Percentiles rank a stretch among this genome's conserved stretches.
These are phyloP conservation scores for Odontothrips loti DNA, from an alignment of 2,888 invertebrate species.

Conservation along the genomic window DNA sequence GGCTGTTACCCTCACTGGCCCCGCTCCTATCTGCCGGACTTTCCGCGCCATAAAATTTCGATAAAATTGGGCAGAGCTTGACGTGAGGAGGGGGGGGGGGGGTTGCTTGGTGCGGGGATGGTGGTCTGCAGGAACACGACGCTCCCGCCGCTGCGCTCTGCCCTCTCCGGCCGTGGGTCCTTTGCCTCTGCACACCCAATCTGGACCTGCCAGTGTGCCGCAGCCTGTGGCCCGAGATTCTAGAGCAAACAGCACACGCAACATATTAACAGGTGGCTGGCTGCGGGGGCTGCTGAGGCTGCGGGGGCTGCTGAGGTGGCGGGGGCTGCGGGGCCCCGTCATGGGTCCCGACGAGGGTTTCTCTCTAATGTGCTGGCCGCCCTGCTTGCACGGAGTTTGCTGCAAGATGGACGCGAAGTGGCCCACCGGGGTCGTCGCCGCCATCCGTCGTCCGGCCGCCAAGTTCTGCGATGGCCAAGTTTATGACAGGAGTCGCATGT, in stretches of 20 bases:
- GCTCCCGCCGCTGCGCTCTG: not conserved
- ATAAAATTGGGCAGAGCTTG: not conserved
- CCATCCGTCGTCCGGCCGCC: not conserved
- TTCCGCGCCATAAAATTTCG: conserved; percentile 23
- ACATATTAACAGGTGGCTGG: not conserved
- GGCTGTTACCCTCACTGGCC: not conserved
- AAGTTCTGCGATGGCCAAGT: not conserved
- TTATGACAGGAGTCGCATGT: not conserved
- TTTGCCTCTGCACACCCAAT: too few relatives aligned
- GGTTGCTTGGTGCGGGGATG: not conserved
- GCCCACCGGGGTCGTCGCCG: not conserved
- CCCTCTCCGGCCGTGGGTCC: not conserved
- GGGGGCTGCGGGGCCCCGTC: not conserved
- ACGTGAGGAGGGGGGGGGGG: not conserved
- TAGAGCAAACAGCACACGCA: not conserved
- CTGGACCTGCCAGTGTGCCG: too few relatives aligned
- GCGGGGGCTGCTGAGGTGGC: too few relatives aligned
- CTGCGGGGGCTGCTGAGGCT: not conserved
- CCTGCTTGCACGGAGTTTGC: too few relatives aligned
- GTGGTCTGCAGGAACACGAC: too few relatives aligned
- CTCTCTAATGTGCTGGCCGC: too few relatives aligned
- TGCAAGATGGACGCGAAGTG: not conserved
- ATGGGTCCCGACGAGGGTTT: not conserved
- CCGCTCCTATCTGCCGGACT: conserved; percentile 7
- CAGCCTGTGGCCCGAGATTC: too few relatives aligned